Base-by-base conservation (phyloP, 2,888 invertebrate genomes). In the Tinea trinotella region DNA sequence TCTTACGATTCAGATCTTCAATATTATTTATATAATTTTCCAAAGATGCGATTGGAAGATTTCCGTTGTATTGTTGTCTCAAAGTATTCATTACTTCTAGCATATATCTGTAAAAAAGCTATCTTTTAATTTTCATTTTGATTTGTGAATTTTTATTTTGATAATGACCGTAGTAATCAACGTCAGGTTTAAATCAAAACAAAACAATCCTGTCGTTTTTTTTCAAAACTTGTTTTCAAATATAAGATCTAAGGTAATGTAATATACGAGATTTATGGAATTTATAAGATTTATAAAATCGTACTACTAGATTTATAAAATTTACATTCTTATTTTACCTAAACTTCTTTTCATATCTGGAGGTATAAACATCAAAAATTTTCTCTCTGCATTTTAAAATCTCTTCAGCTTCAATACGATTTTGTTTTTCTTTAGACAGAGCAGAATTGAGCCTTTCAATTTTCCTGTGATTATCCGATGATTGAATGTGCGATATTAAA, bases 401-500 rank as follows among this genome's bases (percentile, higher is more conserved):
- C 57, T 80, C 76, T 66, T 87, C 84, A 19, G 74, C 63, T 61
- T 84, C 74, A 19, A 66, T 61, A 61, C 75, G 68, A 17, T 68
- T 62, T 58, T 77, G 71, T 57, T 73, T 79, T 61, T 86, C 86
- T 59, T 74, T 84, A 54, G 67, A 72, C 49, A 83, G 64, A 24
- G 68, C 64, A 52, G 64, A 58, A 36, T 68, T 73, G n/a, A 86
- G 61, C 52, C 69, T 69, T 56, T 85, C 78, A 40, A 86, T 69
- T 59, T 78, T 84, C 46, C 79, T 76, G 24, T 78, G 73, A 60
- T 72, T 65, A 60, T 83, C 80, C 3, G 78, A 67, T 15, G 79
- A 67, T 66, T 89, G 88, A 55, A 83, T 70, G 65, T 89, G 88
- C 10, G 87, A 72, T 20, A 86, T 70, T 22, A 81, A 62, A 53